A percentile compares a stretch with the other conserved stretches of the same genome.
Conservation (phyloP, 2,797 vertebrate genomes). For the Sebastes trivittatus region DNA sequence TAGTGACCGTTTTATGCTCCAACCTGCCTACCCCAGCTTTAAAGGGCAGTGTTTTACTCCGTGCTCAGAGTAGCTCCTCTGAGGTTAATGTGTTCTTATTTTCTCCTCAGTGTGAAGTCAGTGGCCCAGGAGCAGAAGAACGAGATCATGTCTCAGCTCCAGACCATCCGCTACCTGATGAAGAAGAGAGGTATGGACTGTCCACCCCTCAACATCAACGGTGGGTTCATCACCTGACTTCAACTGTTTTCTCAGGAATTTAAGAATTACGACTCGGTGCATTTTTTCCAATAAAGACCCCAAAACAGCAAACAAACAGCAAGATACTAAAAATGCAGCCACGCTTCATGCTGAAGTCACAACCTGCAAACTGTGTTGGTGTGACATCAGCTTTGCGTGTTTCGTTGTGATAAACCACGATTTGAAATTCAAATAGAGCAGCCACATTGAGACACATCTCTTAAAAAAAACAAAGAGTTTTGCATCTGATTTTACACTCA, state of each 20-base stretch:
- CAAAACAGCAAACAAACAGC: not conserved
- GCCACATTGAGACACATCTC: not conserved
- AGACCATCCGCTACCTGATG: conserved; percentile 90
- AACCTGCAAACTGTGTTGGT: not conserved
- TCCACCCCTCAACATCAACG: conserved; percentile 77
- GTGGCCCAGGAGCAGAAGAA: conserved; percentile 92
- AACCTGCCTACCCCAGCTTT: too few relatives aligned
- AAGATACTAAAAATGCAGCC: not conserved
- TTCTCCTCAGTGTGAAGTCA: conserved; percentile 84
- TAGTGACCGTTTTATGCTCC: too few relatives aligned
- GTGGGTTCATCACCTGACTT: conserved; percentile 51
- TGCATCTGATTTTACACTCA: conserved; percentile 3
- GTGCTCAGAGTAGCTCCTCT: not conserved
- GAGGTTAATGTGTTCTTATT: not conserved
- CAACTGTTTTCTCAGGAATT: not conserved
- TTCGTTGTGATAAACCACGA: not conserved
- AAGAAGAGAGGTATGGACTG: conserved; percentile 93
- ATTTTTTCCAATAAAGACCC: too few relatives aligned
- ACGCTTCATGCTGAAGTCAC: not conserved
- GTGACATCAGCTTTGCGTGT: not conserved
- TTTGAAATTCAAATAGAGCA: not conserved
- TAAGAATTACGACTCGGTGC: too few relatives aligned
- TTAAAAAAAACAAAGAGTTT: not conserved
- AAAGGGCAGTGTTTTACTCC: not conserved
- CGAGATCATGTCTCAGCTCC: conserved; percentile 92